A percentile compares a stretch with the other conserved stretches of the same genome.
These are phyloP conservation scores for Leontopithecus rosalia DNA, from an alignment of 2,797 vertebrate species.

Conservation along the genomic window DNA sequence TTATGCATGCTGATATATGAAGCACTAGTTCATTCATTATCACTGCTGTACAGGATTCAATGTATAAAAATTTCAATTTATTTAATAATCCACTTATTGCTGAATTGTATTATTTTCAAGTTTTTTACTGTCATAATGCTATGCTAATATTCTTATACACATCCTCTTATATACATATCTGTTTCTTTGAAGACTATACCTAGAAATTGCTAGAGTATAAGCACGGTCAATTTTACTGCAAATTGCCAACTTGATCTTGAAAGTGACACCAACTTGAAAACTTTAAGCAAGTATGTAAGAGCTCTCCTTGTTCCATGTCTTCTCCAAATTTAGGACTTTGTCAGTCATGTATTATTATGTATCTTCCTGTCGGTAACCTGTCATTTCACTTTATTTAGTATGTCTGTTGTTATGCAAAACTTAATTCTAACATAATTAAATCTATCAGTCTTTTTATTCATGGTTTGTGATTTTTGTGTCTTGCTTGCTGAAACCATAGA, in stretches of 20 bases:
- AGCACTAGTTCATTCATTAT: not conserved
- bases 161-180: not conserved
- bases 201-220: not conserved
- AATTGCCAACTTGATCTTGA: not conserved
- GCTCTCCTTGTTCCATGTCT: not conserved
- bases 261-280: not conserved
- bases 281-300: not conserved
- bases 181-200: not conserved
- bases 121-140: not conserved
- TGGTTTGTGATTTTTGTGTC: not conserved
- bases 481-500: not conserved
- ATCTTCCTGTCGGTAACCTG: not conserved
- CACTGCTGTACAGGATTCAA: not conserved
- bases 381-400: not conserved
- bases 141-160: not conserved
- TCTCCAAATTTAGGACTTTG: not conserved
- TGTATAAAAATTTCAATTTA: not conserved
- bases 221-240: not conserved
- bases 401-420: not conserved
- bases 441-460: not conserved
- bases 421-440: not conserved
- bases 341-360: not conserved
- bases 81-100: not conserved
- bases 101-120: not conserved
- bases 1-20: not conserved